A percentile compares a stretch with the other conserved stretches of the same genome.
Conservation (phyloP, 2,888 invertebrate species). For the Drosophila differens region DNA sequence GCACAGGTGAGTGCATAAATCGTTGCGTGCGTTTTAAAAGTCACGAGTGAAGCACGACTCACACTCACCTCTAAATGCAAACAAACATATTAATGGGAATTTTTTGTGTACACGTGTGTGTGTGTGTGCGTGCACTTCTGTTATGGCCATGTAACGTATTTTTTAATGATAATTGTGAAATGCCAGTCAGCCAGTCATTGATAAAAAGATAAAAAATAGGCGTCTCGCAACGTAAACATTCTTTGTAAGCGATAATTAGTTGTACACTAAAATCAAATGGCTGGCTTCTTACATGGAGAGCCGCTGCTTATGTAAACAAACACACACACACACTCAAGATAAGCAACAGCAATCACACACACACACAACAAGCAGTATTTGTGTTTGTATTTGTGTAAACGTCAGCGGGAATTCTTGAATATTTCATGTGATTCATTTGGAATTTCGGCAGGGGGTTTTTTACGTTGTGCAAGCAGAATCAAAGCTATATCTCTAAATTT, state of each 20-base stretch:
- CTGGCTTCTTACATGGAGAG: constrained; percentile 7
- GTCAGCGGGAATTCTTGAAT: neutral
- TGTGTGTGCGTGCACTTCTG: neutral
- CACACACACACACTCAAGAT: neutral
- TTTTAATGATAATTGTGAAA: neutral
- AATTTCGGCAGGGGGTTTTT: neutral
- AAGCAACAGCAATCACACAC: neutral
- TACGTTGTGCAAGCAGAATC: neutral
- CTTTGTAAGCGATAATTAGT: constrained; percentile 42
- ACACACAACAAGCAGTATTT: neutral
- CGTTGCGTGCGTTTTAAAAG: neutral
- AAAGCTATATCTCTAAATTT: neutral
- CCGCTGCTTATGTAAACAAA: constrained; percentile 6
- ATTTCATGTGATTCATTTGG: neutral
- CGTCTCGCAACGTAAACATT: constrained; percentile 26
- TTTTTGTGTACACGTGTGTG: neutral
- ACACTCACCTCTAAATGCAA: neutral
- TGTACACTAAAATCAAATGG: constrained; percentile 14
- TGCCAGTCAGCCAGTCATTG: neutral
- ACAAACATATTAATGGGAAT: neutral
- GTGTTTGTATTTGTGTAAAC: neutral
- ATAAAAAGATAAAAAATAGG: neutral
- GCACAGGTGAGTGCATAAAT: neutral
- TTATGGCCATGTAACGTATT: neutral
- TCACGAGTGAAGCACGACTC: neutral